Base-by-base conservation (phyloP, 2,113 vertebrate genomes). In the Hirundichthys speculiger region DNA sequence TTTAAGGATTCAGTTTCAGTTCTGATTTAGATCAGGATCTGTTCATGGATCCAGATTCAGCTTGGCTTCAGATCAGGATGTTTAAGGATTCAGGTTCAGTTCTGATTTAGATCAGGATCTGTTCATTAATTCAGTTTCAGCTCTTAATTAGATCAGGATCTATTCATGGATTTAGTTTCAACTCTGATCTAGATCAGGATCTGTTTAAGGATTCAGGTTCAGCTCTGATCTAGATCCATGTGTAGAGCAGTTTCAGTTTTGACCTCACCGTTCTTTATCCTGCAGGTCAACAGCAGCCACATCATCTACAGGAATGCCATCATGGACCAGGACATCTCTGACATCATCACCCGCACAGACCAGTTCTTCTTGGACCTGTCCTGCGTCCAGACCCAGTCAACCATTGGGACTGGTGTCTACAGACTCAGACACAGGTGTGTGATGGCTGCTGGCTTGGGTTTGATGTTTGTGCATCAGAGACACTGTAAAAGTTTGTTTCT, bases 261-360 rank as follows among this genome's bases (percentile, higher is more conserved):
- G 10, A 21, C 9, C 13, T 18, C 55, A 10, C 6, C 10, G 43
- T 11, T 24, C 2, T 64, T 16, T 53, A 30, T 16, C 25, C 22
- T 52, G 19, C 55, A 83, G 80, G 21, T 4, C 14, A 49, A 63
- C 13, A 21, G 24, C 41, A 73, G 19, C 22, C 46, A 76, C 6
- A 3, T 76, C 0, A 16, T 69, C 30, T 77, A 69, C 64, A 58
- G 62, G 64, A 83, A 83, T 43, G 14, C 48, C 25, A 54, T 83
- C 51, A n/a, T 6, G 34, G 48, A 12, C 5, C 21, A 25, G 4
- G 46, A 42, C 51, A 30, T 19, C 12, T 54, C 40, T 34, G 61
- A 39, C 15, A 0, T 53, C 4, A 71, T 79, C 64, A 30, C 24
- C 11, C 51, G 56, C 4, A 18, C 48, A 0, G 14, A 22, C 34